Percentiles rank a stretch among this genome's conserved stretches.
phyloP scores from a whole-genome alignment of 2,113 vertebrate genomes.

The Neotragus moschatus region DNA sequence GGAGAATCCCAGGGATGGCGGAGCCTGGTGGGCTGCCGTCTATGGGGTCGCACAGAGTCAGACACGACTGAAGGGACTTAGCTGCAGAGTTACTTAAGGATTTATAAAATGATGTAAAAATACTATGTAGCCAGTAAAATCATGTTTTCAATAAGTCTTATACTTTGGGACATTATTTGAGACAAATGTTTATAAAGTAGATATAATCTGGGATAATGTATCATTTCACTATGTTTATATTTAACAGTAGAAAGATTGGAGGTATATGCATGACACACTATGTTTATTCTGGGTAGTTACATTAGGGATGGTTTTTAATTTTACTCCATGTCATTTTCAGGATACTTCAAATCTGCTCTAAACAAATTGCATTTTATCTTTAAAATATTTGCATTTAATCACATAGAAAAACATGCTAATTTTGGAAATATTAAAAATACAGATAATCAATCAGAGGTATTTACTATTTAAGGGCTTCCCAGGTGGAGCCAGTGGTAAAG shows the following conservation, averaged over 20 bases:
- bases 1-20: fast-evolving
- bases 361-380: background rate
- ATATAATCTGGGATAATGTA: background rate
- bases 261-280: background rate
- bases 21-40: no score
- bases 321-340: background rate
- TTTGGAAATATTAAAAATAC: background rate
- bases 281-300: background rate
- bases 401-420: background rate
- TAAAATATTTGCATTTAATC: background rate
- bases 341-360: background rate
- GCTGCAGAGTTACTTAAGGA: background rate
- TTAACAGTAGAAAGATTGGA: background rate
- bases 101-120: background rate
- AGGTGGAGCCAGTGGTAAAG: background rate
- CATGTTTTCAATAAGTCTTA: background rate
- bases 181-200: background rate
- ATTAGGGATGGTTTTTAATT: background rate
- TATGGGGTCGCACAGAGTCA: no score
- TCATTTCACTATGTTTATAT: background rate
- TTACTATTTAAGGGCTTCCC: background rate
- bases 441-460: background rate
- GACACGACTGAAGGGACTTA: no score
- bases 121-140: background rate
- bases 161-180: background rate